Conservation (phyloP, 2,888 invertebrate species). For the Auanema sp. region DNA sequence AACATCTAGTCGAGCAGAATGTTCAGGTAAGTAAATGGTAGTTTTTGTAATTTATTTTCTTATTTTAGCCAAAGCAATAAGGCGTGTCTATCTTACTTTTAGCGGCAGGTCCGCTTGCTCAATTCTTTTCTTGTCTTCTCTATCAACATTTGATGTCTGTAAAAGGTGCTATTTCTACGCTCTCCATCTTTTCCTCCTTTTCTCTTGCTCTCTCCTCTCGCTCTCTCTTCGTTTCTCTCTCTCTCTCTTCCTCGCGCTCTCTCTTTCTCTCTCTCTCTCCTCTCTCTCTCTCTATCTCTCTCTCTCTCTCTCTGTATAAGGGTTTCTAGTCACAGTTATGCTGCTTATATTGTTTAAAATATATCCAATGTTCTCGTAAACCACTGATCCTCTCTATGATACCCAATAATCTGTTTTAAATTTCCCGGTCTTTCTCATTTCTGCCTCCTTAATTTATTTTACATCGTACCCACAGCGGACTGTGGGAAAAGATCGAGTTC, state of each 20-base stretch:
- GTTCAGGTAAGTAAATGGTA: neutral
- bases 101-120: constrained; percentile 5
- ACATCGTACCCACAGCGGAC: too few species aligned
- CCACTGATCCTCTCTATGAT: too few species aligned
- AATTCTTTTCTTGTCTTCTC: neutral
- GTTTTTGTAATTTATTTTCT: neutral
- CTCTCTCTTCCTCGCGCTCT: neutral
- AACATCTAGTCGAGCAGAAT: too few species aligned
- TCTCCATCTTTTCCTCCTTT: too few species aligned
- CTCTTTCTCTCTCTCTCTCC: neutral
- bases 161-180: constrained; percentile 3
- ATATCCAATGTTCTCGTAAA: too few species aligned
- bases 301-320: constrained; percentile 1
- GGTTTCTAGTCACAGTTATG: constrained; percentile 5
- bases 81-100: neutral
- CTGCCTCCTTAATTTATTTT: too few species aligned
- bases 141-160: neutral
- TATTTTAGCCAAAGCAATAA: constrained; percentile 4
- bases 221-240: neutral
- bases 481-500: too few species aligned
- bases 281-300: constrained; percentile 6
- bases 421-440: too few species aligned
- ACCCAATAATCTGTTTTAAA: too few species aligned
- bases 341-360: neutral
- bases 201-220: neutral